Base-by-base conservation (phyloP, 2,888 invertebrate species). In the Zaprionus bogoriensis region DNA sequence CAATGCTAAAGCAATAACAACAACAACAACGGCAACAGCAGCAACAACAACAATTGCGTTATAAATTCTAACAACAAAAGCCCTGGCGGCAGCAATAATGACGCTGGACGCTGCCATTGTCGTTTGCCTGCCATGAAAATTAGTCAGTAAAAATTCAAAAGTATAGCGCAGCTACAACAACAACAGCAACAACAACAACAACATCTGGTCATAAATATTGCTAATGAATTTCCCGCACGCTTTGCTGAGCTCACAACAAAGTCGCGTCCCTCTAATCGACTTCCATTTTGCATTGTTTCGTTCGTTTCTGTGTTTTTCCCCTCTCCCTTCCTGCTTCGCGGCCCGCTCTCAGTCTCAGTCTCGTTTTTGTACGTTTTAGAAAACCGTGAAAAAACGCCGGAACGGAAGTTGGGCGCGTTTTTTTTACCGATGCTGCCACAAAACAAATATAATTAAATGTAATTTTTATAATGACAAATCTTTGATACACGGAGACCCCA, bases 181-280 rank as follows among this genome's bases (percentile, higher is more conserved):
- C 20, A 71, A 42, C 38, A 48, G 20, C 51, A 36, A 38, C 38
- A 62, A 57, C 28, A 47, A 42, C 48, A 60, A 28, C 25, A 60
- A 48, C 54, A 47, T 53, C 61, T 54, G 72, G 76, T 75, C 86
- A 82, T 87, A 81, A 85, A 87, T 85, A 82, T 87, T 79, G 87
- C 84, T 87, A 81, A 81, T 87, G 88, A 87, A 81, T 87, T 81
- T 87, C 88, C 81, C 87, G 87, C 81, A 86, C 82, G 79, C 87
- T 85, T 78, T 86, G 80, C 63, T 86, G 69, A 80, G 65, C 81
- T 65, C 69, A 66, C 59, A 72, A 30, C 61, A 63, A 63, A 61
- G 67, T 79, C 67, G 58, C 69, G 39, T 54, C 54, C 42, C 58
- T 66, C 46, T 60, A 76, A 76, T 60, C 60, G 67, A 77, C 77